These are phyloP conservation scores for Diphyllodes magnificus DNA, from an alignment of 2,113 vertebrate species.

Conservation along the genomic window DNA sequence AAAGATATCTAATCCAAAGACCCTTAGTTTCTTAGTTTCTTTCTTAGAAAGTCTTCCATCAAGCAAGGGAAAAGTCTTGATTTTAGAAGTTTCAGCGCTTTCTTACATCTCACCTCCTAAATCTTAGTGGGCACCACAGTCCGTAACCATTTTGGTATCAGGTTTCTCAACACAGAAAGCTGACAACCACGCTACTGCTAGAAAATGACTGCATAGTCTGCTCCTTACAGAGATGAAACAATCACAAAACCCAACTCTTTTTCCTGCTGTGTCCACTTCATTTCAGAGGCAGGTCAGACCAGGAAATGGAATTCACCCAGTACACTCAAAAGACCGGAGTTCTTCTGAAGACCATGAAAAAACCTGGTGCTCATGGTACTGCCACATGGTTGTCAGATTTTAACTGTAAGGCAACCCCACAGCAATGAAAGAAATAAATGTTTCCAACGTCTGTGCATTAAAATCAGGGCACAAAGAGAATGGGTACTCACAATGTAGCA, in stretches of 20 bases:
- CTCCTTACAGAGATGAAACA: not conserved
- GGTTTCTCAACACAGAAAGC: not conserved
- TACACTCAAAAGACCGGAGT: not conserved
- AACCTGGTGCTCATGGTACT: not conserved
- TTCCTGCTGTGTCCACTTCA: not conserved
- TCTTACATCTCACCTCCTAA: not conserved
- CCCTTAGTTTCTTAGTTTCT: not conserved
- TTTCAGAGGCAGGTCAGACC: not conserved
- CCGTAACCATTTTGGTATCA: not conserved
- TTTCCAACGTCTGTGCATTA: not conserved
- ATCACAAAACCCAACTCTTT: not conserved
- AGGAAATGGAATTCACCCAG: not conserved
- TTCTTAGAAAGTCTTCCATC: not conserved
- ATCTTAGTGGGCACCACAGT: not conserved
- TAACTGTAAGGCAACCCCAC: not conserved
- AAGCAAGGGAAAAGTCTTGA: not conserved
- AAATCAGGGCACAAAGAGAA: not conserved
- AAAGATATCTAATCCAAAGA: not conserved
- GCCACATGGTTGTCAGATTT: not conserved
- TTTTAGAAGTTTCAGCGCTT: not conserved
- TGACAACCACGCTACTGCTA: not conserved
- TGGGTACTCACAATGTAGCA: conserved; percentile 91
- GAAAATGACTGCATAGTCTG: not conserved
- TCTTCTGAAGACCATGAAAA: not conserved
- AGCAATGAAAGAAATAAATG: not conserved